Evolutionary conservation across 2,888 invertebrate species (phyloP).

Genomic region (Lepetodrilus schrolli): DNA sequence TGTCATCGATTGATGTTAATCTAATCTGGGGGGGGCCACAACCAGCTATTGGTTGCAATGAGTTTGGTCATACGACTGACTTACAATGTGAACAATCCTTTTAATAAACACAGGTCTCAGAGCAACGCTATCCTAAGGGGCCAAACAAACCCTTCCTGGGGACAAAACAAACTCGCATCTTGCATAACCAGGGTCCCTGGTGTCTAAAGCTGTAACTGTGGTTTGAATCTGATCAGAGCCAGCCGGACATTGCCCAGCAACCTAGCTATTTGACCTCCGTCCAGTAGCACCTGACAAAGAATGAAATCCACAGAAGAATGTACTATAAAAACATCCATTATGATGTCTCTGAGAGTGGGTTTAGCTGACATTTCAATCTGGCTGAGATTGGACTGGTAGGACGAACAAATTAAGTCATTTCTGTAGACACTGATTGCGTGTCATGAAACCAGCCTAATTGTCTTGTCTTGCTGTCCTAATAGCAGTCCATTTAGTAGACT

Average conservation of each 20-base stretch:
- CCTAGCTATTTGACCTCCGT: neutral
- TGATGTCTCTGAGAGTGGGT: neutral
- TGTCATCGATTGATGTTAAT: neutral
- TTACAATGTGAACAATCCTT: neutral
- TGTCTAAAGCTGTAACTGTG: too few relatives aligned
- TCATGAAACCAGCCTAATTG: too few relatives aligned
- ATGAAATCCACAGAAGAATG: neutral
- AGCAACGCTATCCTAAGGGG: neutral
- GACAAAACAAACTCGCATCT: neutral
- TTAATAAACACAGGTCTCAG: neutral
- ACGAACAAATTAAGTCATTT: neutral
- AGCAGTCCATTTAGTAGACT: too few relatives aligned
- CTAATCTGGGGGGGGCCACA: neutral
- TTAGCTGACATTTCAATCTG: neutral
- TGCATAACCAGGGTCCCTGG: neutral
- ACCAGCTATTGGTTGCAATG: neutral
- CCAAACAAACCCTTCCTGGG: neutral
- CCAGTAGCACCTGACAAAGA: neutral
- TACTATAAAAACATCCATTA: slow-evolving; percentile 4
- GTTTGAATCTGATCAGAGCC: neutral
- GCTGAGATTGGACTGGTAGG: neutral
- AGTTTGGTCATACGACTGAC: neutral
- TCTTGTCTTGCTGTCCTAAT: too few relatives aligned
- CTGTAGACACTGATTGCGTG: neutral
- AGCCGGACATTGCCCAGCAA: neutral